phyloP scores from a whole-genome alignment of 2,888 invertebrate species.

The Cetonia aurata region DNA sequence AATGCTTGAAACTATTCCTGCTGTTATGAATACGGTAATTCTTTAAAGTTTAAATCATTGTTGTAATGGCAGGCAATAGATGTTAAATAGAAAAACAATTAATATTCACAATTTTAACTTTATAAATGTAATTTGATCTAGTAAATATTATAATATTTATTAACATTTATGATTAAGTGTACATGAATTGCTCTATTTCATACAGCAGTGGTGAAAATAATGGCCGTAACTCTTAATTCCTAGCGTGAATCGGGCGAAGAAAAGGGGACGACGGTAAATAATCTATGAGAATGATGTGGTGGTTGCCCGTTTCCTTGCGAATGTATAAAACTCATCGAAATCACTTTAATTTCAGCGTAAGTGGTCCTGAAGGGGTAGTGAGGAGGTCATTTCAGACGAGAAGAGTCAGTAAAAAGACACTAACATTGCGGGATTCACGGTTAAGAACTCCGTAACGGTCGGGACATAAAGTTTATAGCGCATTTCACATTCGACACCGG shows the following conservation, averaged over 20 bases:
- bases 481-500: conserved; percentile 67
- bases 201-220: background rate
- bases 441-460: conserved; percentile 64
- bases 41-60: too few species aligned
- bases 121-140: too few species aligned
- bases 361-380: conserved; percentile 62
- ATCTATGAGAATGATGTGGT: conserved; percentile 39
- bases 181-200: too few species aligned
- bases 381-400: conserved; percentile 64
- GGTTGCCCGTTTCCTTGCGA: conserved; percentile 32
- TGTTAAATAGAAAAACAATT: too few species aligned
- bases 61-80: too few species aligned
- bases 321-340: conserved; percentile 57
- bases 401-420: conserved; percentile 62
- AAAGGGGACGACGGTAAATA: conserved; percentile 30
- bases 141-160: too few species aligned
- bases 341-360: conserved; percentile 60
- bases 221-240: conserved; percentile 24
- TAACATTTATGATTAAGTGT: too few species aligned
- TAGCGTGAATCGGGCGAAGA: conserved; percentile 10
- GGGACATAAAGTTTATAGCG: conserved; percentile 66
- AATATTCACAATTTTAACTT: too few species aligned
- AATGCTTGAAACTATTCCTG: too few species aligned
- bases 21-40: too few species aligned
- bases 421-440: conserved; percentile 65